These are phyloP conservation scores for Rhabdomys pumilio DNA, from an alignment of 2,797 vertebrate genomes.

Conservation along the genomic window DNA sequence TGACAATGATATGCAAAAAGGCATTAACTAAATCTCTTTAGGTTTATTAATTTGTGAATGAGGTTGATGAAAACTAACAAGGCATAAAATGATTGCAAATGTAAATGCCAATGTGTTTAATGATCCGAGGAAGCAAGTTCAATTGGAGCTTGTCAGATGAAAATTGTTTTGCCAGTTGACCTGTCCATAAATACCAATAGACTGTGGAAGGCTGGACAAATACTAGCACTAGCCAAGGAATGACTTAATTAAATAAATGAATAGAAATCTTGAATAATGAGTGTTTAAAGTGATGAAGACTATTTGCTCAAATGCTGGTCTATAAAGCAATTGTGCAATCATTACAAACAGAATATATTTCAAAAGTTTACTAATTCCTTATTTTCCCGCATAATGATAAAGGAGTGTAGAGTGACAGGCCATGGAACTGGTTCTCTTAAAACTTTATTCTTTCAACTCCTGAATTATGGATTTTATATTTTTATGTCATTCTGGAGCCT, in stretches of 20 bases:
- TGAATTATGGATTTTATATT: slow-evolving; percentile 58
- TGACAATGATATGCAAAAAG: slow-evolving; percentile 50
- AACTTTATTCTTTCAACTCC: not conserved
- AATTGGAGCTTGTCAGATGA: slow-evolving; percentile 58
- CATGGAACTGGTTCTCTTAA: not conserved
- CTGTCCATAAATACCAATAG: slow-evolving; percentile 44
- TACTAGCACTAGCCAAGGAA: not conserved
- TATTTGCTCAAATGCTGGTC: not conserved
- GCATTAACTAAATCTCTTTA: slow-evolving; percentile 66
- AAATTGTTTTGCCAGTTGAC: slow-evolving; percentile 45
- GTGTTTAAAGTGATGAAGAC: slow-evolving; percentile 18
- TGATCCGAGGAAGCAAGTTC: slow-evolving; percentile 72
- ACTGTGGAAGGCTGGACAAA: not conserved
- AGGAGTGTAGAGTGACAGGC: not conserved
- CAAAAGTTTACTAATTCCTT: not conserved
- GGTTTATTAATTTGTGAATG: slow-evolving; percentile 70
- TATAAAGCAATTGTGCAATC: not conserved
- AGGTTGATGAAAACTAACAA: slow-evolving; percentile 81
- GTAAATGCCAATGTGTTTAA: slow-evolving; percentile 75
- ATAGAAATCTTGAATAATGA: slow-evolving; percentile 32
- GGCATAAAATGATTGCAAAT: slow-evolving; percentile 81
- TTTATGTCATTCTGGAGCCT: not conserved
- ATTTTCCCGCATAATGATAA: not conserved
- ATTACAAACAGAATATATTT: not conserved
- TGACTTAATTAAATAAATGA: slow-evolving; percentile 51